A percentile compares a stretch with the other conserved stretches of the same genome.
Conservation (phyloP, 2,888 invertebrate species). For the Macaria notata region DNA sequence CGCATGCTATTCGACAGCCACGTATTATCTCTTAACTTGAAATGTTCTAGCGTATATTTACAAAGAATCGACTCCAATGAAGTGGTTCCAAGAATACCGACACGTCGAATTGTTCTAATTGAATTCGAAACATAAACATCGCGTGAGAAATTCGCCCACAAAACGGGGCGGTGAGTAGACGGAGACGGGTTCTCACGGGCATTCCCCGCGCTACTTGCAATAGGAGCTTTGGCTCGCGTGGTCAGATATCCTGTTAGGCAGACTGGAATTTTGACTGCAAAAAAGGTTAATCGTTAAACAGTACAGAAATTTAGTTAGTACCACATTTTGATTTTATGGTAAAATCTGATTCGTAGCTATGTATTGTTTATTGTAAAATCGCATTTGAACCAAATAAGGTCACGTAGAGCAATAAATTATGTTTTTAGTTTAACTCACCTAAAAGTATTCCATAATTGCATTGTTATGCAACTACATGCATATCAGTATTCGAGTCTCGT, state of each 20-base stretch:
- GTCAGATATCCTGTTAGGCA: too few relatives aligned
- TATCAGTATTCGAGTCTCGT: constrained; percentile 19
- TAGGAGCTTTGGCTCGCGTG: constrained; percentile 7
- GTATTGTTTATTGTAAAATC: too few relatives aligned
- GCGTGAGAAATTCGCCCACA: constrained; percentile 64
- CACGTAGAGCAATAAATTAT: background rate
- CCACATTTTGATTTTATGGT: too few relatives aligned
- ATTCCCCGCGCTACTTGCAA: constrained; percentile 43
- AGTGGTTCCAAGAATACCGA: constrained; percentile 42
- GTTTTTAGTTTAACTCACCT: too few relatives aligned
- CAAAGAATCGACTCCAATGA: constrained; percentile 17
- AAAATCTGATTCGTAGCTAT: too few relatives aligned
- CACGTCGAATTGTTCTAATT: constrained; percentile 50
- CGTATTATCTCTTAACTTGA: constrained; percentile 12
- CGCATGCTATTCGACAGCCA: constrained; percentile 5
- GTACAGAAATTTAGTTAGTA: too few relatives aligned
- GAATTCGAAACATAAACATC: constrained; percentile 52
- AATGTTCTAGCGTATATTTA: constrained; percentile 14
- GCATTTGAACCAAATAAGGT: too few relatives aligned
- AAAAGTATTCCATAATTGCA: constrained; percentile 10
- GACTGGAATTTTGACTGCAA: too few relatives aligned
- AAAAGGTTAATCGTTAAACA: too few relatives aligned
- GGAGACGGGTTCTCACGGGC: constrained; percentile 45
- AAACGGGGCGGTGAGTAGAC: constrained; percentile 34
- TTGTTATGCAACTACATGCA: constrained; percentile 7